These are phyloP conservation scores for Turritopsis rubra DNA, from an alignment of 30 jellyfish, hydroid and myxozoan species.

Conservation along the genomic window DNA sequence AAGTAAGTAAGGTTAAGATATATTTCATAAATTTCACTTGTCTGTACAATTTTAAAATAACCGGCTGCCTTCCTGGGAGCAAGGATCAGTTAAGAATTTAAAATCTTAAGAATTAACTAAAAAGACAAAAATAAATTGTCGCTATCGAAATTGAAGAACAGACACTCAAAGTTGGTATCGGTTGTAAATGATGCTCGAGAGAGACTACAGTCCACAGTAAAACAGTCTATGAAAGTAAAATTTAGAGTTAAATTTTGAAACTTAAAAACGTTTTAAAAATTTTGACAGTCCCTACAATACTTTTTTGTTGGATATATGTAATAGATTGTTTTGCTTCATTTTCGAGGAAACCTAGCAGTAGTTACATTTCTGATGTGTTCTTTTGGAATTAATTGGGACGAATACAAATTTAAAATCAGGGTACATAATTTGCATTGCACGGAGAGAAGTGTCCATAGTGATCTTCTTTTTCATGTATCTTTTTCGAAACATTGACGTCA, in stretches of 20 bases:
- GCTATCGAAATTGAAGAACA: neutral
- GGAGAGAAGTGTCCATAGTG: too few relatives aligned
- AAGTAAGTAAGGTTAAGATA: neutral
- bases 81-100: neutral
- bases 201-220: neutral
- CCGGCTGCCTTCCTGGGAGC: neutral
- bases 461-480: too few relatives aligned
- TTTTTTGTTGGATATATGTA: neutral
- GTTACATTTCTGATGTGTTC: too few relatives aligned
- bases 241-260: neutral
- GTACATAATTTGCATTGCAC: too few relatives aligned
- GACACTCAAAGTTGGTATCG: neutral
- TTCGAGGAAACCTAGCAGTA: too few relatives aligned
- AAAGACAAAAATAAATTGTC: too few relatives aligned
- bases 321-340: neutral
- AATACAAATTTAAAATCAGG: too few relatives aligned
- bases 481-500: too few relatives aligned
- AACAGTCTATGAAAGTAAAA: neutral
- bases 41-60: neutral
- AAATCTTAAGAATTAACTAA: too few relatives aligned
- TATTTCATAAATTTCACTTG: neutral
- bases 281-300: neutral
- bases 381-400: too few relatives aligned
- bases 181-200: neutral
- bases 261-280: neutral